Evolutionary conservation across 2,797 vertebrate species (phyloP).

Genomic region (Anguilla marmorata): DNA sequence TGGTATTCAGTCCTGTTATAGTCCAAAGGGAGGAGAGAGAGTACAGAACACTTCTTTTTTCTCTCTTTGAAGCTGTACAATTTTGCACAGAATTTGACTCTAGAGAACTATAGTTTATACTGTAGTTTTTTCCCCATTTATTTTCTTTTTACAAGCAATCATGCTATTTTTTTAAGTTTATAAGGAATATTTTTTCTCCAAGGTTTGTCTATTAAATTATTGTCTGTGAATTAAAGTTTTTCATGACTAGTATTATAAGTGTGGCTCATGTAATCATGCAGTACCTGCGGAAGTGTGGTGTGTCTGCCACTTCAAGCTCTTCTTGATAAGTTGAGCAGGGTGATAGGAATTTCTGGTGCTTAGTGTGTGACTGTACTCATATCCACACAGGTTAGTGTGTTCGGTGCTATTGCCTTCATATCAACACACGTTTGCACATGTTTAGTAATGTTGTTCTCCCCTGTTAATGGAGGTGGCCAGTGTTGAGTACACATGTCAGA

Average conservation of each 20-base stretch:
- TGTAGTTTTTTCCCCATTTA: conserved; percentile 38
- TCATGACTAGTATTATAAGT: conserved; percentile 33
- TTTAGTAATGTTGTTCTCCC: not conserved
- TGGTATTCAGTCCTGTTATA: conserved; percentile 3
- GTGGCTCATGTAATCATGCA: conserved; percentile 11
- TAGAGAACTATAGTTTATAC: conserved; percentile 38
- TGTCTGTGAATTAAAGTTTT: conserved; percentile 54
- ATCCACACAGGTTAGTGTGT: not conserved
- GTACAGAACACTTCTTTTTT: not conserved
- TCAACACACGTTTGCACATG: not conserved
- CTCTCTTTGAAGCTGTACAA: conserved; percentile 34
- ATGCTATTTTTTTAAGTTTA: conserved; percentile 51
- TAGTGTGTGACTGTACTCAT: not conserved
- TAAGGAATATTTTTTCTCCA: conserved; percentile 51
- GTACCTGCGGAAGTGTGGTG: not conserved
- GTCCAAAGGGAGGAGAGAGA: not conserved
- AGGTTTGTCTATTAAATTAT: conserved; percentile 52
- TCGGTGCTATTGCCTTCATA: not conserved
- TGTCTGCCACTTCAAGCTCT: not conserved
- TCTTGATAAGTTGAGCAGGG: not conserved
- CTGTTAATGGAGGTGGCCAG: not conserved
- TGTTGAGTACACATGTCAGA: not conserved
- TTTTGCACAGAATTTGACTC: conserved; percentile 53
- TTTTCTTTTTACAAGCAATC: conserved; percentile 43
- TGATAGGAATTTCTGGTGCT: not conserved